Evolutionary conservation across 1,140 invertebrate genomes (phyloP), one percentile per base, ranked within the genome.

Genomic region (Pseudomyrmex concolor): DNA sequence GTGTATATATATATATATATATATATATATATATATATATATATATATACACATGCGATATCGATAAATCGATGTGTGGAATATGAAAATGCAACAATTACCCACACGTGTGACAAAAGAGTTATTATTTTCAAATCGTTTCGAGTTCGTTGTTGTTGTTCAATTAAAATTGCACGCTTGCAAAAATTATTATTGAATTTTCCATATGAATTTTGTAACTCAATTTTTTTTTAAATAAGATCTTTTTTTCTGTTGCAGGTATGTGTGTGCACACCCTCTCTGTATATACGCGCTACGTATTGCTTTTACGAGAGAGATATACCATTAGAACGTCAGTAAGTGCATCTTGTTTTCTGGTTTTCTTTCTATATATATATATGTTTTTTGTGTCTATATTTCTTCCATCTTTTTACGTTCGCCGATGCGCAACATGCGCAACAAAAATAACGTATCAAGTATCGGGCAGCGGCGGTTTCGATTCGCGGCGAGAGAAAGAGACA

Each of bases 391-490:
- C 22, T 12, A 2, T 9, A 7, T 2, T 12, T 19, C 15, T 15
- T 10, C 48, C 12, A 34, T 68, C 66, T 57, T 70, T 78, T 70
- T 34, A 70, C 25, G 51, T 70, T 34, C 5, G 54, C 25, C 15
- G 43, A 57, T 17, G 34, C 51, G 50, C 74, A 55, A 70, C 43
- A 22, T 19, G 64, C n/a, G 19, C 57, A 17, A 34, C 34, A 34
- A 34, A 34, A 34, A 59, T 68, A 22, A 59, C 43, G 19, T 70
- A 70, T 78, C 76, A 45, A 17, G 19, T 78, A 70, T 78, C 76
- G 34, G 34, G 34, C 34, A 34, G 76, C 15, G 22, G 57, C 13
- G 13, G 54, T 80, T 60, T 80, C 66, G 66, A 80, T 80, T 71
- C 76, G 19, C 54, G n/a, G 22, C 19, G 54, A 45, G 43, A 77